Evolutionary conservation across 1,140 invertebrate species (phyloP), one percentile per base, ranked within the genome.

Genomic region (Teleopsis dalmanni): DNA sequence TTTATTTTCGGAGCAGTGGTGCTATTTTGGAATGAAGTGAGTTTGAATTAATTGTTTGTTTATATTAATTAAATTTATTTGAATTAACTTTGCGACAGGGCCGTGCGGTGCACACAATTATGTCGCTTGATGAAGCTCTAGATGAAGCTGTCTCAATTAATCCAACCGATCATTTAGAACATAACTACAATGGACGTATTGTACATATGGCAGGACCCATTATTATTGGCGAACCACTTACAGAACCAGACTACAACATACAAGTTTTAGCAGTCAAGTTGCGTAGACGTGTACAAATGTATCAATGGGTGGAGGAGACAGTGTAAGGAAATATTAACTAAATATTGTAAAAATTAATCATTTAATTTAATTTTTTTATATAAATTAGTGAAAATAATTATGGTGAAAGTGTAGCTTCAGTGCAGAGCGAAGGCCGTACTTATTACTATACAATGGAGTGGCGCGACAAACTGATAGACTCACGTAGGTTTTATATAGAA

Each of bases 301-400:
- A 85, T 65, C 91, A 94, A 63, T 94, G 90, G 90, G 78, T 91
- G 36, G 89, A 94, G 62, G 85, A 90, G 57, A 73, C 79, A 19
- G 51, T 65, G 47, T 63, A 56, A 49, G 61, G 27, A 26, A 10
- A 19, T 34, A 23, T 22, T 35, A 10, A 8, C 27, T 29, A 29
- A 34, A 22, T 35, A 23, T 21, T 21, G 34, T 47, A 37, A 3
- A 25, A 23, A 13, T 22, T 22, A 18, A 31, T 16, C n/a, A 23
- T 34, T 21, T 11, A 16, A 8, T 6, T 11, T 35, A 13, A 4
- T 34, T 45, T 45, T 34, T 31, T 47, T 22, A 41, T 23, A 23
- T 43, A 35, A 51, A 40, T 4, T 44, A 71, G 68, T 0, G 62
- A 71, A 37, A 52, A 58, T 9, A 58, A 70, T 42, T 75, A 61